These are phyloP conservation scores for Catocala nupta DNA, from an alignment of 2,888 invertebrate genomes.

Conservation along the genomic window DNA sequence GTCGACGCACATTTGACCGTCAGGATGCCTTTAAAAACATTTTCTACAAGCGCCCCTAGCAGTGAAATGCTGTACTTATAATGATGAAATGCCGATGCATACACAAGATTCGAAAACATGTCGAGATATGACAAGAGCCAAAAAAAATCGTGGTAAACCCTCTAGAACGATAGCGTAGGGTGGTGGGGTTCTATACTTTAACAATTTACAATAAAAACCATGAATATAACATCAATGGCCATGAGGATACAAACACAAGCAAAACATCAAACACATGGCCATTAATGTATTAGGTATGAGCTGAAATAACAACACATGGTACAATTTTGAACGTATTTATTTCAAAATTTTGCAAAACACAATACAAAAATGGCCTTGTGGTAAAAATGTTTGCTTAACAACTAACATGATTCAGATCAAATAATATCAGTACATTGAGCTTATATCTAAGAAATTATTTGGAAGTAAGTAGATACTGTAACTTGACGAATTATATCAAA, in stretches of 20 bases:
- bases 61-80: no score
- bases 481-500: no score
- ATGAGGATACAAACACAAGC: slow-evolving; percentile 59
- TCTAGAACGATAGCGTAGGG: no score
- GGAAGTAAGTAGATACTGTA: no score
- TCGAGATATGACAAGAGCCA: no score
- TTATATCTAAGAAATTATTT: slow-evolving; percentile 48
- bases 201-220: slow-evolving; percentile 24
- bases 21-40: no score
- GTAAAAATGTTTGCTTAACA: slow-evolving; percentile 62
- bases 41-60: no score
- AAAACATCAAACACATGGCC: slow-evolving; percentile 77
- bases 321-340: slow-evolving; percentile 69
- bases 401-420: slow-evolving; percentile 42
- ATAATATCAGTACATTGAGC: slow-evolving; percentile 39
- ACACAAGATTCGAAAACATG: no score
- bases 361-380: slow-evolving; percentile 85
- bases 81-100: no score
- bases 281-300: slow-evolving; percentile 73
- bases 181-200: no score
- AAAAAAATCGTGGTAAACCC: no score
- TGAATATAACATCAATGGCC: slow-evolving; percentile 77
- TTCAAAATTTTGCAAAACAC: slow-evolving; percentile 65
- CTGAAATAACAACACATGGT: slow-evolving; percentile 76
- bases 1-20: no score